Evolutionary conservation across 2,888 invertebrate species (phyloP).

Genomic region (Anthophora plumipes): DNA sequence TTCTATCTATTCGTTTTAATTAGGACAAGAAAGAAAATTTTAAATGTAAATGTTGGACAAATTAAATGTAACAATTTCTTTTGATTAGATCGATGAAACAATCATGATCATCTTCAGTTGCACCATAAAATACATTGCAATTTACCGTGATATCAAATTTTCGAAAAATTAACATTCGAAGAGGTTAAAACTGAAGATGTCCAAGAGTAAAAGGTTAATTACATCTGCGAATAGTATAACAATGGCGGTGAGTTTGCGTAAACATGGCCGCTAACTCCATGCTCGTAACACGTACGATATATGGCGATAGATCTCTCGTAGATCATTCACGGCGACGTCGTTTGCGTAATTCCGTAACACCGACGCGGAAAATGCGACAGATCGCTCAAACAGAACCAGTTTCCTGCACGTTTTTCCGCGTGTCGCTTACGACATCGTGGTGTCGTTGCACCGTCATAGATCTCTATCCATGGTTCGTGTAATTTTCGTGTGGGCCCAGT

Average conservation of each 20-base stretch:
- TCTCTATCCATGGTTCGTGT: too few species aligned
- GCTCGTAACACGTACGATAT: constrained; percentile 29
- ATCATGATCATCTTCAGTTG: too few species aligned
- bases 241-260: constrained; percentile 15
- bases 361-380: constrained; percentile 58
- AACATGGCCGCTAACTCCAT: constrained; percentile 5
- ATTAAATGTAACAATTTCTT: too few species aligned
- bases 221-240: constrained; percentile 6
- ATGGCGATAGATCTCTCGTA: constrained; percentile 30
- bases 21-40: too few species aligned
- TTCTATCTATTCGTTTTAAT: too few species aligned
- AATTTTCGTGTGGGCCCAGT: neutral
- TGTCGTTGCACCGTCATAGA: constrained; percentile 7
- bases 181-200: neutral
- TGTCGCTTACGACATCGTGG: constrained; percentile 16
- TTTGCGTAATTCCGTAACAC: constrained; percentile 56
- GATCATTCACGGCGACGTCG: constrained; percentile 60
- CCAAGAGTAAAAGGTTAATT: constrained; percentile 11
- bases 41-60: too few species aligned
- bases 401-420: constrained; percentile 36
- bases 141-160: neutral
- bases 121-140: too few species aligned
- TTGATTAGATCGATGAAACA: too few species aligned
- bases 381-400: constrained; percentile 51
- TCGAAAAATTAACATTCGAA: neutral